Evolutionary conservation across 2,888 invertebrate genomes (phyloP), one percentile per base, ranked within the genome.

Genomic region (Nephrotoma flavescens): DNA sequence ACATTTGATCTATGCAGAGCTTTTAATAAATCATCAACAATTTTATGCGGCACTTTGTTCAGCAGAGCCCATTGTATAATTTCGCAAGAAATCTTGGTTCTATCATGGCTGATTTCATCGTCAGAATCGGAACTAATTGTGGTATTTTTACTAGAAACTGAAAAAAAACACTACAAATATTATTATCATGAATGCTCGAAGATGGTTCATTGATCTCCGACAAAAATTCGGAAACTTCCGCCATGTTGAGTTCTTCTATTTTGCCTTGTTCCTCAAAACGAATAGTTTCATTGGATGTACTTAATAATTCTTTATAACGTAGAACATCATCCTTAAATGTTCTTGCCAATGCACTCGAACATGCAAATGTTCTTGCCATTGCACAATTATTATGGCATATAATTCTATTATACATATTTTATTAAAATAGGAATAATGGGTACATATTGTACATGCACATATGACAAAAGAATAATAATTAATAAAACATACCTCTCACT

Each of bases 11-110:
- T n/a, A n/a, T n/a, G n/a, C n/a, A n/a, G 86, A 7, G 86, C 6
- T 42, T 42, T 41, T 42, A 71, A 11, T 86, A 86, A 57, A 2
- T 2, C 1, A 42, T 52, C 41, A 9, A 86, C 7, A 57, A 41
- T 86, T 11, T 86, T 57, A 41, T 86, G 86, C n/a, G 31, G 5
- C 31, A 86, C 52, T 41, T 86, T 86, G n/a, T 86, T 86, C 52
- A 41, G 31, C 9, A 86, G 7, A 3, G 86, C 86, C 86, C 52
- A 86, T 52, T 52, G 52, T 15, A n/a, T 52, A 4, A 52, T n/a
- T 52, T 52, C n/a, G 4, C n/a, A 52, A n/a, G 52, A 52, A 52
- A 52, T 52, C 52, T 19, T 19, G 19, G 52, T 52, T 52, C 52
- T 15, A n/a, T 52, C 52, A 52, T 52, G 15, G 4, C n/a, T n/a